These are phyloP conservation scores for Ochropacha duplaris DNA, from an alignment of 2,888 invertebrate genomes.

Conservation along the genomic window DNA sequence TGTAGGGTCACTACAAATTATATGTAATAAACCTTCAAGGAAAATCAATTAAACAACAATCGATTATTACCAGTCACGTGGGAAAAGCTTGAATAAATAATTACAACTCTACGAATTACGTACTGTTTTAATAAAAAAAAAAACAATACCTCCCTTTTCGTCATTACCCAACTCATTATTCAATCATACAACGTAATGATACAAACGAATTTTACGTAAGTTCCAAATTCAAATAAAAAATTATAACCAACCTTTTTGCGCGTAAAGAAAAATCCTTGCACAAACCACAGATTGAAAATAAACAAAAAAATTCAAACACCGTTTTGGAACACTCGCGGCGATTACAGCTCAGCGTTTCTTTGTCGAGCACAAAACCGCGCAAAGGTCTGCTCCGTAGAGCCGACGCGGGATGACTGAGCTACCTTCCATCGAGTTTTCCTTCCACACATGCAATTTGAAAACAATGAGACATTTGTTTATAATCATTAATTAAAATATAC, in stretches of 20 bases:
- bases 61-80: background rate
- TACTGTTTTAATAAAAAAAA: background rate
- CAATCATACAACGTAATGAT: background rate
- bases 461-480: conserved; percentile 9
- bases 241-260: conserved; percentile 52
- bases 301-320: conserved; percentile 54
- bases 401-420: conserved; percentile 60
- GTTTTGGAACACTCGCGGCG: conserved; percentile 67
- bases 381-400: conserved; percentile 59
- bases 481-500: background rate
- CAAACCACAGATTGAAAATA: conserved; percentile 53
- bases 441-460: conserved; percentile 17
- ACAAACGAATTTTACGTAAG: background rate
- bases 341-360: conserved; percentile 16
- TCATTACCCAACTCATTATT: background rate
- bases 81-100: background rate
- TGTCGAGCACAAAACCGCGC: conserved; percentile 13
- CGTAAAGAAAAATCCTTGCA: conserved; percentile 60
- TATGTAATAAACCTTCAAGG: background rate
- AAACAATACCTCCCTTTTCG: background rate
- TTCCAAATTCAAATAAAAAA: conserved; percentile 12
- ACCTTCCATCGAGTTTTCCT: conserved; percentile 21
- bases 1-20: background rate
- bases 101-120: background rate
- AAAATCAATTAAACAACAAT: background rate